Conservation (phyloP, 2,888 invertebrate species). For the Acleris literana region DNA sequence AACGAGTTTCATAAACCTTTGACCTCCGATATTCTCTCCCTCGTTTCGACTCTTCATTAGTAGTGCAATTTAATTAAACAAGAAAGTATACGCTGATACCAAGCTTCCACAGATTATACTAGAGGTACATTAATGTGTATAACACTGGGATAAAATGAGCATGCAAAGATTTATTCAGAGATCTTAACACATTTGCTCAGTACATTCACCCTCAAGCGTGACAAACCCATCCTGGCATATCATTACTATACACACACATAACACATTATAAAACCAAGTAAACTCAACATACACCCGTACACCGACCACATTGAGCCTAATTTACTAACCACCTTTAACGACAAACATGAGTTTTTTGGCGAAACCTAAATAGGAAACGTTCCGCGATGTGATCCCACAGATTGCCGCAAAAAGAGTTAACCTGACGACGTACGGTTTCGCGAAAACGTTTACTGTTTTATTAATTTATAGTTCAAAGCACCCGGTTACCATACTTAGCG, state of each 20-base stretch:
- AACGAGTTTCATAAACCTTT: too few relatives aligned
- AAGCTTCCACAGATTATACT: too few relatives aligned
- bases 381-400: slow-evolving; percentile 59
- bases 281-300: slow-evolving; percentile 17
- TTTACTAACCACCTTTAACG: slow-evolving; percentile 8
- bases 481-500: slow-evolving; percentile 12
- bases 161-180: slow-evolving; percentile 61
- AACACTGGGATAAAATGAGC: slow-evolving; percentile 39
- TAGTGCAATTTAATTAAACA: too few relatives aligned
- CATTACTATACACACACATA: slow-evolving; percentile 54
- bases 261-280: slow-evolving; percentile 30
- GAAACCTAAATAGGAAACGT: slow-evolving; percentile 41
- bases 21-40: too few relatives aligned
- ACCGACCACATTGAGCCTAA: slow-evolving; percentile 3
- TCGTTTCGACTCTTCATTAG: too few relatives aligned
- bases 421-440: slow-evolving; percentile 42
- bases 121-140: slow-evolving; percentile 1
- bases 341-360: slow-evolving; percentile 18
- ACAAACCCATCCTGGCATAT: slow-evolving; percentile 69
- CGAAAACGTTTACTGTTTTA: slow-evolving; percentile 49
- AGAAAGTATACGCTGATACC: too few relatives aligned
- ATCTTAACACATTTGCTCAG: slow-evolving; percentile 64
- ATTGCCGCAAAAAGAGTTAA: slow-evolving; percentile 57
- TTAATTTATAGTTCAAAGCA: slow-evolving; percentile 57
- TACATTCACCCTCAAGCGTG: slow-evolving; percentile 71